Conservation (phyloP, 2,888 invertebrate genomes). For the Cataglyphis cursor region DNA sequence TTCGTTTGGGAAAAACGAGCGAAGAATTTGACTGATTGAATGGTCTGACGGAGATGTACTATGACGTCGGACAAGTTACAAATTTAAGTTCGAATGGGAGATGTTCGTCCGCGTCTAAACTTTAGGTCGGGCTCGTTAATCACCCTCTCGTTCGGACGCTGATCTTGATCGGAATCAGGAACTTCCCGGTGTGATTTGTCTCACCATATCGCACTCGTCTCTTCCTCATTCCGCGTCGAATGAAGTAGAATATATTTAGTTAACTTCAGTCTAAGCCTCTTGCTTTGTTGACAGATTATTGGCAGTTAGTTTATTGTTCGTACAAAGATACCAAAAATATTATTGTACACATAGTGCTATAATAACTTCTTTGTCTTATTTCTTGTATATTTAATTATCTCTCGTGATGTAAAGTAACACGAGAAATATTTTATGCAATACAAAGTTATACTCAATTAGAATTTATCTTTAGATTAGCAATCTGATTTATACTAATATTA, state of each 20-base stretch:
- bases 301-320: slow-evolving; percentile 3
- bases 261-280: slow-evolving; percentile 23
- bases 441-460: background rate
- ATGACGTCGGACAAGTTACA: slow-evolving; percentile 56
- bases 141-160: slow-evolving; percentile 41
- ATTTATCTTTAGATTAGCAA: background rate
- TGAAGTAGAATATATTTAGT: slow-evolving; percentile 30
- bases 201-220: slow-evolving; percentile 28
- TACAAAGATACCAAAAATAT: background rate
- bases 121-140: slow-evolving; percentile 38
- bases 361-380: background rate
- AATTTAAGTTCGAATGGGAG: slow-evolving; percentile 43
- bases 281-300: slow-evolving; percentile 23
- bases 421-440: background rate
- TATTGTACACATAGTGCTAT: no score
- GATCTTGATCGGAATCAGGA: slow-evolving; percentile 46
- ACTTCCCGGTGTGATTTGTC: slow-evolving; percentile 36
- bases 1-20: slow-evolving; percentile 1
- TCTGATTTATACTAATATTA: background rate
- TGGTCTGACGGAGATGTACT: slow-evolving; percentile 61
- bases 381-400: background rate
- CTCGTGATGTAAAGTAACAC: background rate
- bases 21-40: slow-evolving; percentile 57
- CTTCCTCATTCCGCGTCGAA: slow-evolving; percentile 50
- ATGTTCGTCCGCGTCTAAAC: slow-evolving; percentile 46